Evolutionary conservation across 1,140 invertebrate genomes (phyloP), one percentile per base, ranked within the genome.

Genomic region (Mylabris phalerata): DNA sequence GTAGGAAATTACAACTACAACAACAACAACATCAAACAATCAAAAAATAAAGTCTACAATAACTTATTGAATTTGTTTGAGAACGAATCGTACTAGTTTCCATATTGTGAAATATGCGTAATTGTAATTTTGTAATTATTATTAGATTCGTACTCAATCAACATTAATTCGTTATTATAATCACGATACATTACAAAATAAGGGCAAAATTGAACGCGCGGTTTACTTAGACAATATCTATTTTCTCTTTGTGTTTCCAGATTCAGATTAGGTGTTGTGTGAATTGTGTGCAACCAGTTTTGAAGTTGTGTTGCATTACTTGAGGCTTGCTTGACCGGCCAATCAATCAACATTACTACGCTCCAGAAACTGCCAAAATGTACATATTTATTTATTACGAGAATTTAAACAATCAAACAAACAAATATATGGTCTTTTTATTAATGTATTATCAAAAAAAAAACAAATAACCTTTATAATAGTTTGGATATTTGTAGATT

Each of bases 201-300:
- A 2, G 32, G 32, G 32, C 7, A 7, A 32, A 32, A 19, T 19
- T 19, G 19, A 32, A 32, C 32, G 32, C 41, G 9, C 59, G 61
- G 60, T 65, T 64, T 57, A 63, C 52, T 66, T 66, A 72, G 69
- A 72, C 69, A 67, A 32, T 69, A 63, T 71, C 71, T 72, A 72
- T 69, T 72, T 70, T 74, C 67, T 72, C 66, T 73, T 74, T 74
- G 70, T 74, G 70, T 72, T 74, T 74, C 61, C 72, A 74, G 72
- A 74, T 74, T 50, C 61, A 64, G 60, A 32, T 67, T 65, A 66
- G 59, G 32, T 32, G 32, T 32, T 32, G 32, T 32, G 32, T 5
- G 7, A 32, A 5, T 32, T 4, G 4, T 32, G 67, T 65, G 64
- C 64, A 57, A 63, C 54, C 51, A 60, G 54, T 62, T 62, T 61